Evolutionary conservation across 2,113 vertebrate species (phyloP).

Genomic region (Sardina pilchardus): DNA sequence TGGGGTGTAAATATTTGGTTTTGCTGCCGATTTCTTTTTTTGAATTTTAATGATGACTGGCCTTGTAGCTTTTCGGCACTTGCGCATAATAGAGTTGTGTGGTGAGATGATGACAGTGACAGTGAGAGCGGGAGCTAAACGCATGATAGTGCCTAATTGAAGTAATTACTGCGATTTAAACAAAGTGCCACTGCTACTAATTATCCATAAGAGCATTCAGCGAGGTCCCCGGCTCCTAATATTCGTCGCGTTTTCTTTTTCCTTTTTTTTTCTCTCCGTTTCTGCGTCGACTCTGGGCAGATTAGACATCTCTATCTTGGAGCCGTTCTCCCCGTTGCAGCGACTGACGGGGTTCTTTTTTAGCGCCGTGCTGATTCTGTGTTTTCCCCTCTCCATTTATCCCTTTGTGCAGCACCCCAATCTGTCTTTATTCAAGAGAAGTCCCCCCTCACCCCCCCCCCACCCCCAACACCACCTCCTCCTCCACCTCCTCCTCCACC

Average conservation of each 20-base stretch:
- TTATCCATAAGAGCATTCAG: neutral
- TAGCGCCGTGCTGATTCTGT: neutral
- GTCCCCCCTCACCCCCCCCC: neutral
- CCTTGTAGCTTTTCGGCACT: neutral
- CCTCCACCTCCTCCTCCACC: neutral
- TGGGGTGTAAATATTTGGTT: neutral
- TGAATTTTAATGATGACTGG: neutral
- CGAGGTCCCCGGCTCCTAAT: no score
- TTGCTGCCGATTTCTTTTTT: neutral
- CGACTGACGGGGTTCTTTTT: neutral
- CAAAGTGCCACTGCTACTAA: neutral
- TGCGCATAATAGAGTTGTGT: neutral
- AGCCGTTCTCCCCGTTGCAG: neutral
- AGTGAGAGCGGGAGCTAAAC: neutral
- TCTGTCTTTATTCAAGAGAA: neutral
- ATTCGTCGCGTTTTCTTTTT: no score
- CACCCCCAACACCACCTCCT: neutral
- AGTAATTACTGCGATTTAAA: constrained; percentile 11
- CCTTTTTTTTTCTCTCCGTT: no score
- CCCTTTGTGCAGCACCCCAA: neutral
- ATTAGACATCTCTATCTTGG: neutral
- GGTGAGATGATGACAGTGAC: neutral
- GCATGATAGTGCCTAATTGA: neutral
- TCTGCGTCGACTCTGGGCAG: neutral
- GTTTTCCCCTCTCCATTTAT: constrained; percentile 7